A percentile compares a stretch with the other conserved stretches of the same genome.
These are phyloP conservation scores for Ailuropoda melanoleuca DNA, from an alignment of 2,113 vertebrate species.

Conservation along the genomic window DNA sequence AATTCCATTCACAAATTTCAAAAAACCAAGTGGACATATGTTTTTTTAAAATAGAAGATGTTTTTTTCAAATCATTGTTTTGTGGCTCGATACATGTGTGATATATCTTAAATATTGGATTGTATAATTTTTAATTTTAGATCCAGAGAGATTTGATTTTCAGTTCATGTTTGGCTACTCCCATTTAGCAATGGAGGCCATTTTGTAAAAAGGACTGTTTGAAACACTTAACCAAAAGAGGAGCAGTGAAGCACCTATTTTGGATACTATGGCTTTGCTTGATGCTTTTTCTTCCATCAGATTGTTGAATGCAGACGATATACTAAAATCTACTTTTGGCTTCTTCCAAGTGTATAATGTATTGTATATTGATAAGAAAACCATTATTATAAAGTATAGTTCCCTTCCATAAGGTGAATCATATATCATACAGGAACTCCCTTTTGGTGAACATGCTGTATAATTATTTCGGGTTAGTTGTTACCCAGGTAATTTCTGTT, in stretches of 20 bases:
- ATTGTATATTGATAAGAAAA: constrained; percentile 7
- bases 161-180: not conserved
- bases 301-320: not conserved
- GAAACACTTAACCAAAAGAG: not conserved
- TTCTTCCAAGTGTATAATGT: not conserved
- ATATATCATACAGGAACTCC: not conserved
- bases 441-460: not conserved
- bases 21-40: not conserved
- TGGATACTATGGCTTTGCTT: not conserved
- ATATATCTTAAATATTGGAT: not conserved
- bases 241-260: not conserved
- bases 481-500: not conserved
- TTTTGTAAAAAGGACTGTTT: constrained; percentile 64
- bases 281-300: not conserved
- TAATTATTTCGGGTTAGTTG: not conserved
- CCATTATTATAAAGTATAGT: not conserved
- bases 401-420: not conserved
- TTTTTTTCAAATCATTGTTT: not conserved
- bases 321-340: not conserved
- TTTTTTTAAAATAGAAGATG: not conserved
- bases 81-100: not conserved
- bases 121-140: not conserved
- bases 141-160: constrained; percentile 7
- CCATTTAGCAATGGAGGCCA: constrained; percentile 48
- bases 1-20: constrained; percentile 31